These are phyloP conservation scores for Oscheius myriophilus DNA, from an alignment of 2,888 invertebrate genomes.

Conservation along the genomic window DNA sequence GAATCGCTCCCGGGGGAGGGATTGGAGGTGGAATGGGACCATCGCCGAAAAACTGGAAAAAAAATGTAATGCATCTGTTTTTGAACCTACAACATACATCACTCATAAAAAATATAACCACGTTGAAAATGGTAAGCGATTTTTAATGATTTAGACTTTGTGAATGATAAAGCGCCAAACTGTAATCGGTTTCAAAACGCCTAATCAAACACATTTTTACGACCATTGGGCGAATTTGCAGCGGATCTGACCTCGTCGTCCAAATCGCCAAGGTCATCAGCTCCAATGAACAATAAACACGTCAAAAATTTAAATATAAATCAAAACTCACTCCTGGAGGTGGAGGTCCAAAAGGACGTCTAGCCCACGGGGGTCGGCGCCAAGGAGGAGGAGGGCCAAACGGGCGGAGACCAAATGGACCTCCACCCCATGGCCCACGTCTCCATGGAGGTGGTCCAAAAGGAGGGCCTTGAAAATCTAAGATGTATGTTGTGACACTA, in stretches of 20 bases:
- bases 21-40: slow-evolving; percentile 32
- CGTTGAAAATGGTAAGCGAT: too few relatives aligned
- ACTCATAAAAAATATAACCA: background rate
- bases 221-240: too few relatives aligned
- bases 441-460: slow-evolving; percentile 16
- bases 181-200: too few relatives aligned
- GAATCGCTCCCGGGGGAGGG: slow-evolving; percentile 21
- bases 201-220: too few relatives aligned
- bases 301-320: too few relatives aligned
- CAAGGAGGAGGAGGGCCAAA: slow-evolving; percentile 31
- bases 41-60: background rate
- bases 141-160: too few relatives aligned
- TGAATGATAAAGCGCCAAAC: too few relatives aligned
- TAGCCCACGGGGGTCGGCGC: slow-evolving; percentile 18
- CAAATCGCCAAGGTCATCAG: too few relatives aligned
- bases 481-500: background rate
- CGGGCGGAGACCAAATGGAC: slow-evolving; percentile 31
- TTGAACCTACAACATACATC: background rate
- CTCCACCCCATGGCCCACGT: slow-evolving; percentile 7
- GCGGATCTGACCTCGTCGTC: too few relatives aligned
- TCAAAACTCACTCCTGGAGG: slow-evolving; percentile 29
- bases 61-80: background rate
- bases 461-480: background rate
- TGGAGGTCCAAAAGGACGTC: slow-evolving; percentile 15
- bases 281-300: too few relatives aligned